Conservation (phyloP, 2,797 vertebrate genomes). For the Pterois miles region DNA sequence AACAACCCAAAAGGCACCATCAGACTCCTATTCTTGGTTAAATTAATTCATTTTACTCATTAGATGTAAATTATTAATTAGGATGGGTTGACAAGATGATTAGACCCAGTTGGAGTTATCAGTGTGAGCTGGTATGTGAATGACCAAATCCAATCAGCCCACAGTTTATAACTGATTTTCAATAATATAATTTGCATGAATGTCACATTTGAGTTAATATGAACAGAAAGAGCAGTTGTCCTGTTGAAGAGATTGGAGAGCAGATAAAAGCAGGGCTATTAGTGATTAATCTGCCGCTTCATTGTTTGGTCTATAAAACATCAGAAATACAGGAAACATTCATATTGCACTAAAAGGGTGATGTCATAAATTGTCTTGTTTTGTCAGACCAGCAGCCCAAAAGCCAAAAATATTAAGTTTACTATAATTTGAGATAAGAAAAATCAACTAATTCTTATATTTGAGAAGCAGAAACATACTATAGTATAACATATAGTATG, state of each 20-base stretch:
- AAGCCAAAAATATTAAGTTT: background rate
- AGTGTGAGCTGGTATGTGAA: background rate
- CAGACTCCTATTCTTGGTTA: background rate
- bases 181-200: background rate
- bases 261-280: background rate
- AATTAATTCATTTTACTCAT: background rate
- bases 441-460: background rate
- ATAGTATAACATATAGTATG: too few relatives aligned
- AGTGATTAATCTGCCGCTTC: background rate
- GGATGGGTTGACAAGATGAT: background rate
- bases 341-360: background rate
- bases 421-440: background rate
- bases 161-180: background rate
- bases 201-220: background rate
- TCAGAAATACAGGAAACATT: background rate
- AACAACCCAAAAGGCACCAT: background rate
- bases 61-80: background rate
- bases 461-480: too few relatives aligned
- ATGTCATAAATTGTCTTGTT: background rate
- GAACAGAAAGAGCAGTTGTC: background rate
- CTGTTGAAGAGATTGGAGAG: background rate
- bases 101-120: background rate
- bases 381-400: background rate
- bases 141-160: background rate
- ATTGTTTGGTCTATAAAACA: background rate